Conservation (phyloP, 2,113 vertebrate genomes). For the Phalacrocorax brasilianus region DNA sequence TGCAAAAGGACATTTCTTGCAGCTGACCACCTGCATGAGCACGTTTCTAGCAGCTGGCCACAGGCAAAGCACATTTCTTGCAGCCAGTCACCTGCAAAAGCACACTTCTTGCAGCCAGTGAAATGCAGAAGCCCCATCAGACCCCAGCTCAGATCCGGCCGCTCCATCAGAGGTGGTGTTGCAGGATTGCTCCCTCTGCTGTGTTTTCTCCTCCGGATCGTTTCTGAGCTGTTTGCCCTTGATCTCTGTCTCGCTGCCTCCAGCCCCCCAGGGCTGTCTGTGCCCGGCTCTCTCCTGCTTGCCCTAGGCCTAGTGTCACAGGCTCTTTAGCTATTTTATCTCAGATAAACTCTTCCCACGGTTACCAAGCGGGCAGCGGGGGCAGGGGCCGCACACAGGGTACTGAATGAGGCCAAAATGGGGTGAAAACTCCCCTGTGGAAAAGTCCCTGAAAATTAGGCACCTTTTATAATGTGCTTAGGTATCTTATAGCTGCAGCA, state of each 20-base stretch:
- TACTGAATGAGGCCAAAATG: background rate
- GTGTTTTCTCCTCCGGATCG: background rate
- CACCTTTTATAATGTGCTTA: background rate
- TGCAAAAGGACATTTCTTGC: background rate
- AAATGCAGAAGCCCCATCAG: background rate
- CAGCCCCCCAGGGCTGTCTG: slow-evolving; percentile 20
- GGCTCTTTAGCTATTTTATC: background rate
- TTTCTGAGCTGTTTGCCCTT: background rate
- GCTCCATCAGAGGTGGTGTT: background rate
- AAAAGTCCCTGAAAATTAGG: background rate
- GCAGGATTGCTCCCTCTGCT: background rate
- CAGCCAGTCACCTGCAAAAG: background rate
- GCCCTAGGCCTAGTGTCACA: background rate
- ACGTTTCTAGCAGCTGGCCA: too few relatives aligned
- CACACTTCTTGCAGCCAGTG: fast-evolving
- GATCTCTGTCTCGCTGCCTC: background rate
- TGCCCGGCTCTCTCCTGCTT: background rate
- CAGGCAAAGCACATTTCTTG: background rate
- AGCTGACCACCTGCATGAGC: background rate
- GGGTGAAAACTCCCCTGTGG: background rate
- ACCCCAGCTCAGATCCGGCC: background rate
- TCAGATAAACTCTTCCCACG: background rate
- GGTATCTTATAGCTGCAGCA: background rate
- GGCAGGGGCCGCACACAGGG: background rate
- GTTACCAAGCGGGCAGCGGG: background rate